phyloP scores from a whole-genome alignment of 2,113 vertebrate genomes.

The Ctenodactylus gundi region DNA sequence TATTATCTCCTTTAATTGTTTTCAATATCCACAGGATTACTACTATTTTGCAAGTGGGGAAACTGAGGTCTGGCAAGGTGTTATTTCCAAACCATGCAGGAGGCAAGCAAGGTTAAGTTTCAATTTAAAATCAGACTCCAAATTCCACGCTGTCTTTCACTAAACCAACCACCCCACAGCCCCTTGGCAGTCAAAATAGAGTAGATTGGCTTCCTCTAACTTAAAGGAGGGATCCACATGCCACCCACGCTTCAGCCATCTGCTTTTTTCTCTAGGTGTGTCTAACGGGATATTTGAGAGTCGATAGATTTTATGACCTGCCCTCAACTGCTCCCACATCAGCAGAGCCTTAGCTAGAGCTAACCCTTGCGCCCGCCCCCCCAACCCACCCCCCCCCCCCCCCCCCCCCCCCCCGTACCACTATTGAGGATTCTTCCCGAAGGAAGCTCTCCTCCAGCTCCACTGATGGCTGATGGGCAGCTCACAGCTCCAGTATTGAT shows the following conservation, averaged over 20 bases:
- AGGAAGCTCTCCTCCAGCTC: background rate
- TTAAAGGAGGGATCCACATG: background rate
- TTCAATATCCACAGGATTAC: background rate
- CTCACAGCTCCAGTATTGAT: constrained; percentile 59
- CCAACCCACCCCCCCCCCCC: background rate
- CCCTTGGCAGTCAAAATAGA: background rate
- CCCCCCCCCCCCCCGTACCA: background rate
- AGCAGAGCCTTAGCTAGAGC: background rate
- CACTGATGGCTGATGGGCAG: background rate
- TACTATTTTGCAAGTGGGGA: background rate
- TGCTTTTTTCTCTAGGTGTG: background rate
- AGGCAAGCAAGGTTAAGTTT: background rate
- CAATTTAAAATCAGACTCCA: background rate
- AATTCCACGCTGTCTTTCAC: background rate
- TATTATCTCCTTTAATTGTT: background rate
- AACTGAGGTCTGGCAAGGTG: background rate
- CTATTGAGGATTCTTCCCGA: background rate
- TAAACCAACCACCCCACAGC: background rate
- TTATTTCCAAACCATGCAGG: background rate
- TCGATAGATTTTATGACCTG: background rate
- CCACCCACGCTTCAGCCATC: accelerated
- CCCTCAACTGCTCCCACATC: background rate
- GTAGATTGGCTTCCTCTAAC: background rate
- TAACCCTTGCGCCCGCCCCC: background rate
- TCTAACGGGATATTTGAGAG: background rate